Conservation (phyloP, 2,888 invertebrate genomes). For the Ophion slaviceki region DNA sequence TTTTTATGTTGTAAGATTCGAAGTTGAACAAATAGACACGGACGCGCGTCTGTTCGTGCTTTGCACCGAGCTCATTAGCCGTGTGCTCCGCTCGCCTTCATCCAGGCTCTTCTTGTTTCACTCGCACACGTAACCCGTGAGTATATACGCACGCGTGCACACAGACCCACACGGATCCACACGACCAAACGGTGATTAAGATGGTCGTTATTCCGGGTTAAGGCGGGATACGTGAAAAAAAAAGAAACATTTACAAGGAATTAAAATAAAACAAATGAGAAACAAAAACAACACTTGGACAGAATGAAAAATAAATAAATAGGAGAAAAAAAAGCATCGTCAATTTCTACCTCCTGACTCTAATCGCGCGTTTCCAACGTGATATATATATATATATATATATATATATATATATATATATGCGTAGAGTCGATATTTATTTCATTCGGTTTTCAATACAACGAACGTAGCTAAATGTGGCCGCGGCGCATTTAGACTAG, state of each 20-base stretch:
- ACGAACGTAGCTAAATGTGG: constrained; percentile 7
- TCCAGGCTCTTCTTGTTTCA: constrained; percentile 43
- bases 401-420: too few species aligned
- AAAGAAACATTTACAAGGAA: constrained; percentile 22
- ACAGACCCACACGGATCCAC: neutral
- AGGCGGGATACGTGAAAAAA: constrained; percentile 69
- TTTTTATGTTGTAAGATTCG: constrained; percentile 65
- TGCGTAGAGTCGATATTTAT: constrained; percentile 69
- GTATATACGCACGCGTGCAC: constrained; percentile 13
- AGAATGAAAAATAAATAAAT: neutral
- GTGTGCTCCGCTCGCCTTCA: constrained; percentile 62
- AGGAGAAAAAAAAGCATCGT: constrained; percentile 1
- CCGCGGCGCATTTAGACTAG: too few species aligned
- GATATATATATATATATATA: constrained; percentile 65
- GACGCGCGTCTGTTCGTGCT: constrained; percentile 72
- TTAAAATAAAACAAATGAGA: constrained; percentile 33
- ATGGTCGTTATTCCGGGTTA: constrained; percentile 74
- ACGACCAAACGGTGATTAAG: constrained; percentile 70
- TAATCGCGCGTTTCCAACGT: constrained; percentile 46
- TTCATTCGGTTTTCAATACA: constrained; percentile 71
- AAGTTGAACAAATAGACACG: constrained; percentile 9
- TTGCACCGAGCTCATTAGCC: constrained; percentile 76
- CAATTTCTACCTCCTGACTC: constrained; percentile 8
- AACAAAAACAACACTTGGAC: constrained; percentile 6
- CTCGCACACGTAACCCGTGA: constrained; percentile 25